Evolutionary conservation across 2,797 vertebrate species (phyloP), one percentile per base, ranked within the genome.

Genomic region (Aselliscus stoliczkanus): DNA sequence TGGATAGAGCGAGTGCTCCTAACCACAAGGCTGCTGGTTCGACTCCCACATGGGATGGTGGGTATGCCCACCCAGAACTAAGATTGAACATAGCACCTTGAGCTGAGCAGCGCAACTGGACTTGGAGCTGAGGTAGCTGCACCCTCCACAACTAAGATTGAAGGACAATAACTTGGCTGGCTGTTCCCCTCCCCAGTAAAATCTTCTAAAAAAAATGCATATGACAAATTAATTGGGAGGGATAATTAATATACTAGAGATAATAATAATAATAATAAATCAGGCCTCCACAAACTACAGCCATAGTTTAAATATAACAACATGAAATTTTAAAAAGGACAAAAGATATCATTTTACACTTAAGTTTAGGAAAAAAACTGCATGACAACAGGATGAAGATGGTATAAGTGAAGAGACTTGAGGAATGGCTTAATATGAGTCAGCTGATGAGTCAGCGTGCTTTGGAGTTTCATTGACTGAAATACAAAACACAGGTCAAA

Each of bases 401-500:
- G n/a, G 13, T 65, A 18, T 42, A 84, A 50, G 17, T 77, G 89
- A 85, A 93, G 84, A 82, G 42, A 79, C 8, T 2, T 82, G 14
- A 80, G 47, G 62, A 94, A 86, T 64, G 29, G 72, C 37, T 95
- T 50, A 80, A 7, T 52, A 47, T 37, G 72, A 65, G 65, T 93
- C 73, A 81, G 21, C 23, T 56, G 29, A 60, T 69, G 54, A 84
- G 54, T 56, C 47, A 39, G 27, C 12, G 34, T 54, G 62, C 82
- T 81, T 52, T 29, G 42, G 72, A 67, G 29, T 27, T 85, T 93
- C 79, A 87, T 5, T 60, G 37, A 80, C 34, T 50, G 20, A 67
- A 94, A 94, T 47, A 62, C 21, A 79, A 25, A 82, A n/a, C 67
- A 64, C 47, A 85, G 29, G 93, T 65, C 76, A 94, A 94, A 90